Base-by-base conservation (phyloP, 2,888 invertebrate species). In the Steinernema hermaphroditum region DNA sequence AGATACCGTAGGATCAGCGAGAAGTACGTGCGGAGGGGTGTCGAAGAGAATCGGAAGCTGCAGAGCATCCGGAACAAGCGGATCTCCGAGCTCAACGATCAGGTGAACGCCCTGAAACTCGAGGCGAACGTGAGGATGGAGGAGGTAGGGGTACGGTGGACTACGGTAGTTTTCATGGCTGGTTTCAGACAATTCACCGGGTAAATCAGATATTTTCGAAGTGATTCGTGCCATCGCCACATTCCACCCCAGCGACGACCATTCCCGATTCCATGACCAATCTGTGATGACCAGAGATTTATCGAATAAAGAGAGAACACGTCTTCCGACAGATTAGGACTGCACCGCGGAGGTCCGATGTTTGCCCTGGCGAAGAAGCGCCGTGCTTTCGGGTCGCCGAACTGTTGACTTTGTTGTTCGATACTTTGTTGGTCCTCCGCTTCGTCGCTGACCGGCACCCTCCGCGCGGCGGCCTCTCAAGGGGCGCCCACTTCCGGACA, bases 1-100 rank as follows among this genome's bases (percentile, higher is more conserved):
- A 75, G 75, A 41, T 77, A 79, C 72, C 82, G 82, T 34, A 70
- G 81, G 9, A 57, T 79, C 16, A 71, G 75, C 49, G 79, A 79
- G 46, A 79, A 79, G 68, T 79, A 79, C 68, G 81, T 79, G 16
- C 75, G 78, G n/a, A 68, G 74, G 24, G 79, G 79, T 14, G 77
- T 79, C 16, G 79, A 79, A 37, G 79, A 79, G 70, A 80, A 73
- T 49, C 74, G 81, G 16, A 75, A 75, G 44, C 73, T 79, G 24
- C 43, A 71, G 50, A 68, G 68, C 22, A 71, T 82, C 8, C 79
- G 79, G 32, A 80, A 70, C 68, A 80, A 62, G 72, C 81, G 74
- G 43, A 69, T 70, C n/a, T 74, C 77, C 22, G 80, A 78, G 71
- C 57, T 78, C 32, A 77, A 76, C 49, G 80, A 78, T 44, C 44